A percentile compares a stretch with the other conserved stretches of the same genome.
Evolutionary conservation across 2,113 vertebrate genomes (phyloP).

Genomic region (Rhipidura dahli): DNA sequence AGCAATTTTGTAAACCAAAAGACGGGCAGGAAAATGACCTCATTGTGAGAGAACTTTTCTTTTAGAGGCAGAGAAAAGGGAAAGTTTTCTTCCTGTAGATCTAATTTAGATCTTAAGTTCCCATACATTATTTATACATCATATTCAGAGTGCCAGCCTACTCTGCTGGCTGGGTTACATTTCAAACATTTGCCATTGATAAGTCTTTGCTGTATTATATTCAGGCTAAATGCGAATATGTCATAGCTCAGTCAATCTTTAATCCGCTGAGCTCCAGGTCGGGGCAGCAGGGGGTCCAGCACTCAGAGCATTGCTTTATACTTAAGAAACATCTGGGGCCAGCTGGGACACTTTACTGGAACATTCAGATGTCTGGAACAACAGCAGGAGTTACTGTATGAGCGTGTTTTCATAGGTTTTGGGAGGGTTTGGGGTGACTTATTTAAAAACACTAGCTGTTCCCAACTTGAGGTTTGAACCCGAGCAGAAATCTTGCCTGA

Average conservation of each 20-base stretch:
- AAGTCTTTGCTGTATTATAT: constrained; percentile 50
- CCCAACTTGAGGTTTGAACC: constrained; percentile 72
- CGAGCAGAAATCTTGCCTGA: constrained; percentile 64
- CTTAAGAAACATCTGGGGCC: constrained; percentile 63
- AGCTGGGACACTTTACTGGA: constrained; percentile 55
- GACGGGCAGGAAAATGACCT: constrained; percentile 10
- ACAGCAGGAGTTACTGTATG: constrained; percentile 51
- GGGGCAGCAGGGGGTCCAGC: constrained; percentile 30
- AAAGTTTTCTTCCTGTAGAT: constrained; percentile 44
- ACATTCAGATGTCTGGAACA: constrained; percentile 58
- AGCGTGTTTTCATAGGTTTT: constrained; percentile 40
- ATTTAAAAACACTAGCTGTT: constrained; percentile 67
- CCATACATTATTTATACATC: constrained; percentile 51
- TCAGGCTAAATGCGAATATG: constrained; percentile 44
- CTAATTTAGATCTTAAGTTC: constrained; percentile 48
- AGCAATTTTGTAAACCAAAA: constrained; percentile 20
- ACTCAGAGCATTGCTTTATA: constrained; percentile 49
- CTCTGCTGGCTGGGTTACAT: constrained; percentile 35
- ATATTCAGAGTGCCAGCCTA: constrained; percentile 32
- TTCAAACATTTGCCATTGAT: constrained; percentile 64
- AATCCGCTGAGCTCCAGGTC: constrained; percentile 49
- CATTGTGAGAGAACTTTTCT: constrained; percentile 27
- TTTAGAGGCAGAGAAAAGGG: constrained; percentile 34
- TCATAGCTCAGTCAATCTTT: constrained; percentile 57
- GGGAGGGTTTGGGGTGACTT: constrained; percentile 67